A percentile compares a stretch with the other conserved stretches of the same genome.
Evolutionary conservation across 2,797 vertebrate genomes (phyloP).

Genomic region (Falco biarmicus): DNA sequence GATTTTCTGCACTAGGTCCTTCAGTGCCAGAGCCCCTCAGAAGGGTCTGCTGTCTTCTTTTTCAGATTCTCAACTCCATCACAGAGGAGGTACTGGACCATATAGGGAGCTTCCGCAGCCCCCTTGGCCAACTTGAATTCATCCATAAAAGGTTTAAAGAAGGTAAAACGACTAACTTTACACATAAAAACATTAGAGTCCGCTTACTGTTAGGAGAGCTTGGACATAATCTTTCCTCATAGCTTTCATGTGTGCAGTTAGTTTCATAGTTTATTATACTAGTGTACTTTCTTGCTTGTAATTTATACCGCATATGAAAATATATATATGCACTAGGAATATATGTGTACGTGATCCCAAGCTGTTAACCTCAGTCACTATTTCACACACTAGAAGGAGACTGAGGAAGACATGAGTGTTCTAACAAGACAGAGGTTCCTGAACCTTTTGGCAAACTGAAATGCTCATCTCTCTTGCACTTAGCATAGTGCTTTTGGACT

Average conservation of each 20-base stretch:
- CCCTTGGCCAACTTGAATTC: conserved; percentile 89
- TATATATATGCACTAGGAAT: background rate
- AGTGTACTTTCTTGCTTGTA: background rate
- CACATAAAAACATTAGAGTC: background rate
- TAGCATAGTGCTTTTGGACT: background rate
- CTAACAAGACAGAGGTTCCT: background rate
- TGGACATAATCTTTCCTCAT: background rate
- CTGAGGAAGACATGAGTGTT: background rate
- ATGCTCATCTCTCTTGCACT: background rate
- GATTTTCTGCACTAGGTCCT: background rate
- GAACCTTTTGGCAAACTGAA: background rate
- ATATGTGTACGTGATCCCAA: background rate
- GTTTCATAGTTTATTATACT: background rate
- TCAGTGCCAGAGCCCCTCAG: background rate
- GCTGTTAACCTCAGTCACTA: background rate
- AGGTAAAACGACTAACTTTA: conserved; percentile 73
- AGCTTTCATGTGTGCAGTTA: background rate
- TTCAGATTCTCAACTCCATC: conserved; percentile 90
- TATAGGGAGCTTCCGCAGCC: conserved; percentile 86
- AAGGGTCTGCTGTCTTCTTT: conserved; percentile 2
- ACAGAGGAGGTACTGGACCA: conserved; percentile 90
- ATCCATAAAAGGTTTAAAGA: conserved; percentile 87
- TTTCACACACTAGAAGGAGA: background rate
- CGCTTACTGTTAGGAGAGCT: background rate
- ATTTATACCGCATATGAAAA: background rate